Percentiles rank a stretch among this genome's conserved stretches.
Conservation (phyloP, 2,888 invertebrate species). For the Muschampia staudingeri region DNA sequence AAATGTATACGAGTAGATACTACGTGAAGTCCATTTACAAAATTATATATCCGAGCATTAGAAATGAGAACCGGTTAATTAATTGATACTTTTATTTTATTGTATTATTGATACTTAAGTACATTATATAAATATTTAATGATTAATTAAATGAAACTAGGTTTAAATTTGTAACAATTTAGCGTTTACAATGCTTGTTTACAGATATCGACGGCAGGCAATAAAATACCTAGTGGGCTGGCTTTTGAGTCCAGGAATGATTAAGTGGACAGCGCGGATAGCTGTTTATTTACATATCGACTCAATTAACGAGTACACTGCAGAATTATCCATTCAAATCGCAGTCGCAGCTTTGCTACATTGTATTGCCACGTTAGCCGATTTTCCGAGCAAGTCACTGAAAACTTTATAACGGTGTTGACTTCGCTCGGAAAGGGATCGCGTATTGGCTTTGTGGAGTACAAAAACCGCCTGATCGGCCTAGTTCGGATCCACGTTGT, state of each 20-base stretch:
- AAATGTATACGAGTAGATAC: no score
- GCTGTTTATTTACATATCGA: conserved; percentile 88
- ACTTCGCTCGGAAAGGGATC: conserved; percentile 87
- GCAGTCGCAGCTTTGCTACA: conserved; percentile 77
- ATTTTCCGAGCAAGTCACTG: conserved; percentile 86
- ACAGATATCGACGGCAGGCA: conserved; percentile 79
- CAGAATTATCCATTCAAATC: conserved; percentile 89
- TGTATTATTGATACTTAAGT: no score
- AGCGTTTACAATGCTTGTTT: conserved; percentile 73
- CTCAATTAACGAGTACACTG: conserved; percentile 87
- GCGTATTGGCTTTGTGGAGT: conserved; percentile 88
- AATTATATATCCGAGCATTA: no score
- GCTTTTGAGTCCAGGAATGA: conserved; percentile 84
- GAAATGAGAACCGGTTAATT: no score
- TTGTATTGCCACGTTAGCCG: conserved; percentile 82
- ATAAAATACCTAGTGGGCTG: conserved; percentile 76
- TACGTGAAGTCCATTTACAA: no score
- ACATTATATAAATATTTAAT: conserved; percentile 10
- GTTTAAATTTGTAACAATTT: conserved; percentile 69
- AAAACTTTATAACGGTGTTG: conserved; percentile 89
- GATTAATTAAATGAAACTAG: conserved; percentile 68
- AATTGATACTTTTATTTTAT: no score
- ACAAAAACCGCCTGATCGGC: conserved; percentile 89
- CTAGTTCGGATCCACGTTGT: conserved; percentile 85
- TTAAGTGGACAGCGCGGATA: conserved; percentile 73